Conservation (phyloP, 2,113 vertebrate species). For the Speoplatyrhinus poulsoni region DNA sequence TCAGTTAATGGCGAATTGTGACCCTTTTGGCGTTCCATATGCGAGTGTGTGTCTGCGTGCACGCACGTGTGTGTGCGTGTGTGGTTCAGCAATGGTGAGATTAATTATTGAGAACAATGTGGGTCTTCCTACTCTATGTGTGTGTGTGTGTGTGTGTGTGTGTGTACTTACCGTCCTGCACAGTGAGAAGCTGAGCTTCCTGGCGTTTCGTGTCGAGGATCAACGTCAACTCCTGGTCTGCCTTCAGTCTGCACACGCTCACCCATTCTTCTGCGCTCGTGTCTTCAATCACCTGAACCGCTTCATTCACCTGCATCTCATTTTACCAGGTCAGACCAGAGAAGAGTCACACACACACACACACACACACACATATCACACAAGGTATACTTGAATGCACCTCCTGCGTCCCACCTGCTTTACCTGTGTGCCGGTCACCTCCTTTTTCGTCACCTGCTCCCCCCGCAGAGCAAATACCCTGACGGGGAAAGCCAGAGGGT, state of each 20-base stretch:
- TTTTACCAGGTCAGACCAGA: neutral
- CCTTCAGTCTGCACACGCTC: conserved; percentile 26
- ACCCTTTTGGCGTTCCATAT: too few relatives aligned
- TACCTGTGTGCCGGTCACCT: neutral
- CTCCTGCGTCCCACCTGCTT: neutral
- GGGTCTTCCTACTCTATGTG: neutral
- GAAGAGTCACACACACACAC: neutral
- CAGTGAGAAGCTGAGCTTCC: conserved; percentile 30
- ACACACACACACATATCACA: neutral
- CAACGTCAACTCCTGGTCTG: conserved; percentile 49
- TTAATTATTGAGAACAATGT: neutral
- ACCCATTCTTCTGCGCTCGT: neutral
- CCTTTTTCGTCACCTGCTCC: conserved; percentile 25
- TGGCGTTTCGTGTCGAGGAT: conserved; percentile 29
- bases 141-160: neutral
- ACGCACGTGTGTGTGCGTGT: neutral
- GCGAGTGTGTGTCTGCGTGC: neutral
- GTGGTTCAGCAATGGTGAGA: neutral
- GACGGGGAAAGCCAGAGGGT: conserved; percentile 33
- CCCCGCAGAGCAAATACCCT: conserved; percentile 50
- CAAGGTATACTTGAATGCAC: neutral
- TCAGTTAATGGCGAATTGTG: too few relatives aligned
- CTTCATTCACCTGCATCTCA: neutral
- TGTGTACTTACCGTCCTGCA: conserved; percentile 55
- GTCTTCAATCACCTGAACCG: neutral